These are phyloP conservation scores for Dryococelus australis DNA, from an alignment of 2,888 invertebrate genomes.

Conservation along the genomic window DNA sequence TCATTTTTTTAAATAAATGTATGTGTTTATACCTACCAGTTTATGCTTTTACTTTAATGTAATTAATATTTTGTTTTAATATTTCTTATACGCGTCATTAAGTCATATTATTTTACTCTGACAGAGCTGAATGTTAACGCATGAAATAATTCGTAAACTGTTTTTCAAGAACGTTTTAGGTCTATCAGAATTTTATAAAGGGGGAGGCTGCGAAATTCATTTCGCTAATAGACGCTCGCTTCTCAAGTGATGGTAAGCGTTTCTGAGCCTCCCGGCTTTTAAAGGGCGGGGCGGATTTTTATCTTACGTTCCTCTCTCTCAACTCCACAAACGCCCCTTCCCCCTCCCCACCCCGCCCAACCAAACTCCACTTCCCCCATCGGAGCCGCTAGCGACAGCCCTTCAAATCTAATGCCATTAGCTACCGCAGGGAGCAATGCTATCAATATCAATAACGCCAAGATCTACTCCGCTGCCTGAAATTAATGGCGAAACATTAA, in stretches of 20 bases:
- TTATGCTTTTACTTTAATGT: too few species aligned
- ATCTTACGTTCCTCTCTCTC: background rate
- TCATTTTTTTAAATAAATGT: too few species aligned
- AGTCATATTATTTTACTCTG: too few species aligned
- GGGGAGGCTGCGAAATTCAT: background rate
- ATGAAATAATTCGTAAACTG: too few species aligned
- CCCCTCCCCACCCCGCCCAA: background rate
- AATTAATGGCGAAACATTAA: conserved; percentile 16
- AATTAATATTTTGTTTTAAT: too few species aligned
- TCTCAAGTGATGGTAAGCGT: background rate
- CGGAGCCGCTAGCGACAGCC: background rate
- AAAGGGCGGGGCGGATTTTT: background rate
- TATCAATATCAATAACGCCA: conserved; percentile 16
- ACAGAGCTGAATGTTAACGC: too few species aligned
- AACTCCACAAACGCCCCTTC: background rate
- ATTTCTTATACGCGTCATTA: too few species aligned
- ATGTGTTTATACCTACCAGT: too few species aligned
- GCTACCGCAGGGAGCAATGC: background rate
- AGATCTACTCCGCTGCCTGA: background rate
- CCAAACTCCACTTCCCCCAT: background rate
- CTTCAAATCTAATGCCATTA: conserved; percentile 11
- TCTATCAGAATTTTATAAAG: background rate
- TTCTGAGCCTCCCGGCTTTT: background rate
- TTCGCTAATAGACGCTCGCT: background rate
- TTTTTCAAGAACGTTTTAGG: too few species aligned